Evolutionary conservation across 2,797 vertebrate genomes (phyloP), one percentile per base, ranked within the genome.

Genomic region (Channa striata): DNA sequence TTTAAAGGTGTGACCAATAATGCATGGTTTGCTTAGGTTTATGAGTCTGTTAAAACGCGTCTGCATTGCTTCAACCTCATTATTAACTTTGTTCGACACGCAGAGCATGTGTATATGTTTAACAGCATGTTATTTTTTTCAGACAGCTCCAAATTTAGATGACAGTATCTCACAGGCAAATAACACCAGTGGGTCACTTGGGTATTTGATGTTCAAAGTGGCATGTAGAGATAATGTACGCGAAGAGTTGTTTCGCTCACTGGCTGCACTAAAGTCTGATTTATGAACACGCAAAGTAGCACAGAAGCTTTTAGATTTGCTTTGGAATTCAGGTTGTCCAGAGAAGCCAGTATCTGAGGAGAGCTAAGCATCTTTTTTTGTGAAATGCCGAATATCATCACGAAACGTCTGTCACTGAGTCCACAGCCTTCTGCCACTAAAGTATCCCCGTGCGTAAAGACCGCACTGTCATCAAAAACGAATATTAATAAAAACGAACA

Each of bases 321-420:
- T 71, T 68, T 73, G 82, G 84, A 83, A 84, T 86, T 84, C 64
- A 61, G 73, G 84, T 89, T 68, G 85, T 82, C 72, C 77, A 46
- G 64, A 66, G 74, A 81, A 72, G 75, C 78, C 72, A 70, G 59
- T 71, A 82, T 80, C 57, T 37, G 68, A 72, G 61, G 21, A 63
- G 60, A 75, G 60, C 59, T 74, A 54, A 81, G 60, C 62, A 75
- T 78, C n/a, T 77, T 54, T 77, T 54, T 80, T 80, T 81, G 48
- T 59, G 54, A 76, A 83, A 72, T 42, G 52, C 47, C 68, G 68
- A 73, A 74, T 43, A 77, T 72, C 66, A 71, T 51, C 74, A 67
- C 30, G 62, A 81, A 80, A 60, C 72, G 74, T 70, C 63, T 75
- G 68, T 81, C 72, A 59, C 42, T 48, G 16, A 62, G 59, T 78